Base-by-base conservation (phyloP, 2,888 invertebrate genomes). In the Andrena flavipes region DNA sequence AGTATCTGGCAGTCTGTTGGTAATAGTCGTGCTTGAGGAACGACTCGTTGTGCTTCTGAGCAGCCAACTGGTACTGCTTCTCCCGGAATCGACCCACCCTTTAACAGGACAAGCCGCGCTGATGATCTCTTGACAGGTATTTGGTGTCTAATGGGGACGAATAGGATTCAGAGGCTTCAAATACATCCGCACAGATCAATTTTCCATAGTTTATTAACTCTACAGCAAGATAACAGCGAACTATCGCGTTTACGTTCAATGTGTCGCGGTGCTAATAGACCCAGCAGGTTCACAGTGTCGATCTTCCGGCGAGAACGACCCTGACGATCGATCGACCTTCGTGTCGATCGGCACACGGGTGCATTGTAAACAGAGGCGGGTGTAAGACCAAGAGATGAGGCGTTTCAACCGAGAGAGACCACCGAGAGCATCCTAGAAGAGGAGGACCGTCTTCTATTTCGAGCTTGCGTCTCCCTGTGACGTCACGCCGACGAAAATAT, bases 401-500 rank as follows among this genome's bases (percentile, higher is more conserved):
- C 60, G 82, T 85, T 68, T 77, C 78, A 84, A 83, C 35, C 68
- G 63, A 76, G 76, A 76, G 74, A 81, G 83, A 42, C 78, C 81
- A 76, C 67, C 74, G 82, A 83, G 42, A 73, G 77, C 77, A 80
- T 86, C 87, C 81, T 86, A 80, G 85, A 83, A 84, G 73, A 80
- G 74, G 92, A 93, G 90, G 88, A 89, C 87, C 86, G 86, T 88
- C 83, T 82, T 86, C 93, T 94, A 94, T 94, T 94, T 94, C 87
- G 82, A 91, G 92, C 89, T 87, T 90, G 65, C 85, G 89, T 85
- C 85, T 89, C 86, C 87, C 87, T 74, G 88, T 94, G 94, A 93
- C 94, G 94, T 93, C 93, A 92, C 89, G 68, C 6, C 80, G 89
- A 90, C 93, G 84, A 92, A 94, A 94, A 94, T 94, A 94, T 90